These are phyloP conservation scores for Picus viridis DNA, from an alignment of 2,797 vertebrate species.

Conservation along the genomic window DNA sequence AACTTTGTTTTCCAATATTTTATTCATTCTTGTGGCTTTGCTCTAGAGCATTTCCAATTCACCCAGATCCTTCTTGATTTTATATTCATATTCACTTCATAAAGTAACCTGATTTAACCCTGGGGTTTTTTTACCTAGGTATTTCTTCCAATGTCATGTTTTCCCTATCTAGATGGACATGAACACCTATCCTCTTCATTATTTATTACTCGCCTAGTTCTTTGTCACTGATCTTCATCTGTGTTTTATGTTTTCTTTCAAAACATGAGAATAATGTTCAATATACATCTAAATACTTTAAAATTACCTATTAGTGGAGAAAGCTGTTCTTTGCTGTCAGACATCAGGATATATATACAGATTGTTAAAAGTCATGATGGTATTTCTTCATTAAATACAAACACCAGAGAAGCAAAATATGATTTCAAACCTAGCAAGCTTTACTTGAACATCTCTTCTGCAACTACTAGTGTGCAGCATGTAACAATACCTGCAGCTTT, in stretches of 20 bases:
- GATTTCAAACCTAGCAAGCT: not conserved
- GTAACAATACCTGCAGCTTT: conserved; percentile 20
- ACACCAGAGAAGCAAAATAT: not conserved
- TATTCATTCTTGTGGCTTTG: not conserved
- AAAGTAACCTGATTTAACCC: not conserved
- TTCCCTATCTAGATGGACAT: not conserved
- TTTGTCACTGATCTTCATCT: not conserved
- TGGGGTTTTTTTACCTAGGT: not conserved
- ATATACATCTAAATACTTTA: not conserved
- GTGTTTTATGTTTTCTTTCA: not conserved
- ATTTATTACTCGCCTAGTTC: not conserved
- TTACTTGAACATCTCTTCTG: not conserved
- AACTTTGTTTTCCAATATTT: conserved; percentile 17
- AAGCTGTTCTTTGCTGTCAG: not conserved
- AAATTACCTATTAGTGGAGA: not conserved
- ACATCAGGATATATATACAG: not conserved
- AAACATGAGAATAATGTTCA: not conserved
- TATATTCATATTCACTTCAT: not conserved
- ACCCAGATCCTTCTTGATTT: not conserved
- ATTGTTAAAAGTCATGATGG: not conserved
- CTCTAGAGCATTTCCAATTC: not conserved
- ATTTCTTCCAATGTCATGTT: not conserved
- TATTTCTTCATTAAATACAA: not conserved
- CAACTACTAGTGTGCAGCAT: not conserved
- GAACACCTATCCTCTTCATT: not conserved